Evolutionary conservation across 1,140 invertebrate species (phyloP), one percentile per base, ranked within the genome.

Genomic region (Drosophila paulistorum): DNA sequence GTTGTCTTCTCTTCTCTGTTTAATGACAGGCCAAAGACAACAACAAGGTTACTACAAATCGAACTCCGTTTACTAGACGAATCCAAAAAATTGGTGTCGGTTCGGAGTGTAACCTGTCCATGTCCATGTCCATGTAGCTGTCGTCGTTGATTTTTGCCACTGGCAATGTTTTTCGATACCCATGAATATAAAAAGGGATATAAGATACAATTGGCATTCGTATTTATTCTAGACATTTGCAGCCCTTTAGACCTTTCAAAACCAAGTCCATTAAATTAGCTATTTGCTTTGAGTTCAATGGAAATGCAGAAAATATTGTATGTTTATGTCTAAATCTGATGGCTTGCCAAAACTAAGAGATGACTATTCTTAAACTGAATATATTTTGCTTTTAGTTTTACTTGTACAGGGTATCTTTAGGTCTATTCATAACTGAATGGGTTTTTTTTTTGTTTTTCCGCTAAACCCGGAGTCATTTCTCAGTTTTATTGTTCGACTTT

Each of bases 21-120:
- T 78, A 77, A 78, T 78, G 75, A 67, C 74, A 71, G 75, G 30
- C 68, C 68, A 77, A 58, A 78, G 74, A 77, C 75, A 78, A 77
- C 67, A 77, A 72, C 75, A 78, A 78, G 75, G 75, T 78, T 77
- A 35, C 48, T 61, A 23, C 20, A 26, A 23, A 61, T 61, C 39
- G 35, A 61, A 61, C 35, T 61, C 17, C 59, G 17, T 23, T 35
- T 61, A 23, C 45, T 48, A 10, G 14, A 48, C 17, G 20, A n/a
- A 48, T 48, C 5, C 20, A 10, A 20, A 30, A 30, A 26, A 42
- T 39, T 37, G 59, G 35, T 61, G 59, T 61, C 39, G 59, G 64
- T 63, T 58, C 58, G 4, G 65, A 70, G 71, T 75, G 66, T 57
- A 67, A 64, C 74, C 68, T 61, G 45, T 51, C 45, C 45, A 23